Conservation (phyloP, 30 jellyfish, hydroid and myxozoan genomes). For the Turritopsis dohrnii region DNA sequence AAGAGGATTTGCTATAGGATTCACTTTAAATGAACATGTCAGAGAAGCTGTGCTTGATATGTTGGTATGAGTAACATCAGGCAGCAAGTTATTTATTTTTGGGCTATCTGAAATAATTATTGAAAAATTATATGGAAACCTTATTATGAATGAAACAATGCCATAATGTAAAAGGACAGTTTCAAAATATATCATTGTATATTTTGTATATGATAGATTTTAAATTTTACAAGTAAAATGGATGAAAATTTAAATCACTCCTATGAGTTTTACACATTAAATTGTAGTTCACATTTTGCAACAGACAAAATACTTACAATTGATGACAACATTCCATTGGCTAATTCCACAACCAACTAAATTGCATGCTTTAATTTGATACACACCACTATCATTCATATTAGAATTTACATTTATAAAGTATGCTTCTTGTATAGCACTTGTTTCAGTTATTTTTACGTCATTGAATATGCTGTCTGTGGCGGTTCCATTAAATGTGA, state of each 20-base stretch:
- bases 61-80: not conserved
- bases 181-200: no score
- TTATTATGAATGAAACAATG: no score
- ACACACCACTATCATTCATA: not conserved
- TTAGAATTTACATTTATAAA: not conserved
- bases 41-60: not conserved
- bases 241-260: no score
- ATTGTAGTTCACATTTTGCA: no score
- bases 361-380: constrained; percentile 7
- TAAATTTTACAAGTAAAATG: no score
- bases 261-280: no score
- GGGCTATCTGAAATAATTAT: not conserved
- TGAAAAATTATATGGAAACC: not conserved
- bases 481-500: not conserved
- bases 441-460: not conserved
- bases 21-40: no score
- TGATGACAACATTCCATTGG: constrained; percentile 13
- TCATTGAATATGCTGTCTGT: not conserved
- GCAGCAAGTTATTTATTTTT: not conserved
- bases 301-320: constrained; percentile 1
- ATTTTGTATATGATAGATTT: no score
- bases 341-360: constrained; percentile 1
- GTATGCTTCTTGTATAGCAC: not conserved
- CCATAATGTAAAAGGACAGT: no score
- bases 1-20: no score